phyloP scores from a whole-genome alignment of 2,113 vertebrate species.

The Verasper variegatus region DNA sequence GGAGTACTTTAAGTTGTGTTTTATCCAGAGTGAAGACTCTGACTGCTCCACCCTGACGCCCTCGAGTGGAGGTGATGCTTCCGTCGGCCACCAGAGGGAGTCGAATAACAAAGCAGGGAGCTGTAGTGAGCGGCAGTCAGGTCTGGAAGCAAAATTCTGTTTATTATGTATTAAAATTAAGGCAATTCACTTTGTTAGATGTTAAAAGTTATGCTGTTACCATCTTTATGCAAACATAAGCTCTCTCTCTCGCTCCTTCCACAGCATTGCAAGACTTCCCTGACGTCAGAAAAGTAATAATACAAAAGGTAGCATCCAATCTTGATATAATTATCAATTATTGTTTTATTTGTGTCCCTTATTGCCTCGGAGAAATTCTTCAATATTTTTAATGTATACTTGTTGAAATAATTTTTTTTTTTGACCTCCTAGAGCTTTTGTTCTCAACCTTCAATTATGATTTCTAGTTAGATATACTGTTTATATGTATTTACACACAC shows the following conservation, averaged over 20 bases:
- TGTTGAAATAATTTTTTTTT: background rate
- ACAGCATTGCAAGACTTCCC: conserved; percentile 47
- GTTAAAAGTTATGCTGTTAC: background rate
- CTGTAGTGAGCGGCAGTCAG: conserved; percentile 39
- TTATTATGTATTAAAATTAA: too few relatives aligned
- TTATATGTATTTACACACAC: background rate
- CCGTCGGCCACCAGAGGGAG: conserved; percentile 69
- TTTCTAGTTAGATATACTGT: background rate
- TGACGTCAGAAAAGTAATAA: conserved; percentile 57
- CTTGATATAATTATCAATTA: background rate
- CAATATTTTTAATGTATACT: background rate
- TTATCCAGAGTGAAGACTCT: conserved; percentile 79
- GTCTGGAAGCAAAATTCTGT: background rate
- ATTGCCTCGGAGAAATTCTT: background rate
- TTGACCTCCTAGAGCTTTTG: background rate
- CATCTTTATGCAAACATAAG: background rate
- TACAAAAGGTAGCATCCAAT: conserved; percentile 62
- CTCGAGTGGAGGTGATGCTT: conserved; percentile 57
- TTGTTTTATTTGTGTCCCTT: background rate
- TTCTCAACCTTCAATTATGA: background rate
- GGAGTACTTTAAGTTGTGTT: conserved; percentile 78
- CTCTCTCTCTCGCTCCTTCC: background rate
- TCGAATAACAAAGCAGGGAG: conserved; percentile 50
- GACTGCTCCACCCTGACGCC: conserved; percentile 72
- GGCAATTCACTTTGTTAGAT: background rate